These are phyloP conservation scores for Lypha dubia DNA, from an alignment of 2,888 invertebrate genomes.

Conservation along the genomic window DNA sequence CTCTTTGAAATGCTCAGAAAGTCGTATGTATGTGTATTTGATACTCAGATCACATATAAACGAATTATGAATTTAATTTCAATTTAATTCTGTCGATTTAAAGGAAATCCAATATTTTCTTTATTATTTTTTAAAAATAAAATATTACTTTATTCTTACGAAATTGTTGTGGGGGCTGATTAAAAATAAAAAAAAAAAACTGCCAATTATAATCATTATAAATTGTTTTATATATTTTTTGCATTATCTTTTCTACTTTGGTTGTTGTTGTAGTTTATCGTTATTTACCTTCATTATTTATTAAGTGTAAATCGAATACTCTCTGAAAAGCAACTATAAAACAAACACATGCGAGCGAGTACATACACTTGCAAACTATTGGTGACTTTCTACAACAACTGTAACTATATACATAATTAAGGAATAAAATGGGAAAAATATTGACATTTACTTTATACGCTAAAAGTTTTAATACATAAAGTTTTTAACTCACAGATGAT, in stretches of 20 bases:
- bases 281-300: not conserved
- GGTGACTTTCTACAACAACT: constrained; percentile 10
- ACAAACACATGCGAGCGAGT: too few relatives aligned
- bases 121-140: too few relatives aligned
- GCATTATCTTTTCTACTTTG: not conserved
- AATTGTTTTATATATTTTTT: too few relatives aligned
- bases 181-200: not conserved
- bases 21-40: too few relatives aligned
- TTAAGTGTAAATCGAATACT: constrained; percentile 13
- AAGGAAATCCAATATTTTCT: too few relatives aligned
- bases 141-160: too few relatives aligned
- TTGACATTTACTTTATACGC: not conserved
- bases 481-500: not conserved
- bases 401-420: constrained; percentile 57
- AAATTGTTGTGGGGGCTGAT: too few relatives aligned
- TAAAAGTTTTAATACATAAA: not conserved
- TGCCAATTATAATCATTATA: constrained; percentile 13
- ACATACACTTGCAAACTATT: constrained; percentile 5
- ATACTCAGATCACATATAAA: too few relatives aligned
- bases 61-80: too few relatives aligned
- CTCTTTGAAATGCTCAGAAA: too few relatives aligned
- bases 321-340: not conserved
- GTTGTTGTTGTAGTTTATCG: not conserved
- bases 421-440: constrained; percentile 10
- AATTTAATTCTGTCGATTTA: too few relatives aligned